These are phyloP conservation scores for Bathynomus jamesi DNA, from an alignment of 1,140 invertebrate genomes.

Conservation along the genomic window DNA sequence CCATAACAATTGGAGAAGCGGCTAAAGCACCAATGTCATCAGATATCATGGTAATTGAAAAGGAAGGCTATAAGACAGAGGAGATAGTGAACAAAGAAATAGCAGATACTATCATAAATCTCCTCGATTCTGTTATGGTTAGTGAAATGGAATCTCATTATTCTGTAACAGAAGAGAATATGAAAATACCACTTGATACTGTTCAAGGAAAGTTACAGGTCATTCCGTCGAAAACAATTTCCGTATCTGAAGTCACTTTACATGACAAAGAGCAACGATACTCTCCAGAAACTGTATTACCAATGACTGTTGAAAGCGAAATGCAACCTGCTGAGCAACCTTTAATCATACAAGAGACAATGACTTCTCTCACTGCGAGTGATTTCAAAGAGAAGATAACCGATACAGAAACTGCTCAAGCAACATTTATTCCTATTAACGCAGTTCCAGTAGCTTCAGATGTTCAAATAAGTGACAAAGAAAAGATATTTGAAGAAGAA, in stretches of 20 bases:
- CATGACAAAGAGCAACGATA: background rate
- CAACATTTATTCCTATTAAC: conserved; percentile 7
- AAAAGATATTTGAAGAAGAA: background rate
- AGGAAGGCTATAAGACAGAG: conserved; percentile 36
- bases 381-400: conserved; percentile 42
- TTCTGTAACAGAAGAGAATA: background rate
- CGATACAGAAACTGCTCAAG: conserved; percentile 47
- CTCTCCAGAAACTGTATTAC: background rate
- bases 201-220: background rate
- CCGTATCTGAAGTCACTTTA: background rate
- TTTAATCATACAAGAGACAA: conserved; percentile 31
- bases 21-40: conserved; percentile 22
- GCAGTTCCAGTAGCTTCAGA: background rate
- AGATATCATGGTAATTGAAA: conserved; percentile 20
- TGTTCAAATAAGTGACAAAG: background rate
- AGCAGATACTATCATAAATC: background rate
- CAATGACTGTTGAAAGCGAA: background rate
- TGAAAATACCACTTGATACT: background rate
- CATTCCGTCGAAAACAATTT: background rate
- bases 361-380: conserved; percentile 26
- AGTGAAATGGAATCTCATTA: conserved; percentile 15
- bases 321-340: background rate
- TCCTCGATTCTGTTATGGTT: conserved; percentile 52
- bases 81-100: conserved; percentile 36
- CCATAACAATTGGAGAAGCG: conserved; percentile 18